Base-by-base conservation (phyloP, 2,888 invertebrate species). In the Ecliptopera silaceata region DNA sequence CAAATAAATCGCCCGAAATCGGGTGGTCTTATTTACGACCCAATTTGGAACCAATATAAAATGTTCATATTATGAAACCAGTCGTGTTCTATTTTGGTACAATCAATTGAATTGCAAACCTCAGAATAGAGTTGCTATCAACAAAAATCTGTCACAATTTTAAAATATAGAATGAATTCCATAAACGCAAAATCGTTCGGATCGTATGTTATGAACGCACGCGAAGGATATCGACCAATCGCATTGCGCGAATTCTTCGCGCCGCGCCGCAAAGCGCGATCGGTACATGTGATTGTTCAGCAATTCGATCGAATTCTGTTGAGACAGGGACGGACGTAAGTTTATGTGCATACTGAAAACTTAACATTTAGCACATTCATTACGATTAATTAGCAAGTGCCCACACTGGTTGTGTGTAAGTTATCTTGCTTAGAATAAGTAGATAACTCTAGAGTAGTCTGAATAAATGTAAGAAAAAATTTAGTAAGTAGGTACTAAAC, bases 181-280 rank as follows among this genome's bases (percentile, higher is more conserved):
- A 47, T 59, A 32, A 29, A 48, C 26, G 20, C 68, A 68, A 36
- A 74, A 72, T 70, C 58, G 18, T 45, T 18, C 53, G 39, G 61
- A 71, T 68, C 72, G 70, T 65, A 78, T 69, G 68, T 68, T 80
- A 67, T 59, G 75, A 79, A 77, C 74, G 81, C 79, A 77, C 79
- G 78, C 71, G 65, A 54, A 36, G 56, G 61, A 53, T 65, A 69
- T 66, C 69, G 59, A 45, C 69, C 63, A 65, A 66, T 69, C 61
- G 63, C 55, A 66, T 66, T 58, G 64, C 63, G 63, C 62, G 67
- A 62, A 68, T 68, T 70, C 70, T 79, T 80, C 77, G 76, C 84
- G 75, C 80, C 73, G 75, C 73, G 75, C 73, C 74, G 64, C 75
- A 70, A 72, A 73, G 72, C 59, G 65, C 71, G 77, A 80, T 80